Evolutionary conservation across 2,888 invertebrate species (phyloP).

Genomic region (Drosophila affinis): DNA sequence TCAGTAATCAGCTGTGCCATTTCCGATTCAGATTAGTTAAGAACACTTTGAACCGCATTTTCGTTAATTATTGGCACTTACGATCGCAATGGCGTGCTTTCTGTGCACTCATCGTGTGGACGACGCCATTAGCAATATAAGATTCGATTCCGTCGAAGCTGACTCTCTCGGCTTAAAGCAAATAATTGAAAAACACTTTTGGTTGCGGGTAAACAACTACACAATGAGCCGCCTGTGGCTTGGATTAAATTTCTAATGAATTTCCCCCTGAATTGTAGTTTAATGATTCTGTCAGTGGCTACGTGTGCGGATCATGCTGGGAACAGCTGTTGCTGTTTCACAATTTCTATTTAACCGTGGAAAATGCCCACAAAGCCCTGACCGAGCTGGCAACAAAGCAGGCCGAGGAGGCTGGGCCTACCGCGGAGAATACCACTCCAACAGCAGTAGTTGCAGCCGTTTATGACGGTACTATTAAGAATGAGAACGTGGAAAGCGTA

Average conservation of each 20-base stretch:
- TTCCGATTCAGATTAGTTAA: slow-evolving; percentile 4
- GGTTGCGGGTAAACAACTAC: slow-evolving; percentile 61
- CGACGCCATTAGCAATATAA: slow-evolving; percentile 54
- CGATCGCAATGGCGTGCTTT: slow-evolving; percentile 62
- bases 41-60: slow-evolving; percentile 11
- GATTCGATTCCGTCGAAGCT: slow-evolving; percentile 64
- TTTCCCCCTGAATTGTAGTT: slow-evolving; percentile 28
- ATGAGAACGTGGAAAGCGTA: slow-evolving; percentile 50
- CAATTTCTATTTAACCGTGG: slow-evolving; percentile 71
- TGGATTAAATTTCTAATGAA: not conserved
- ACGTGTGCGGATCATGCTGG: slow-evolving; percentile 73
- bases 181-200: slow-evolving; percentile 74
- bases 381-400: not conserved
- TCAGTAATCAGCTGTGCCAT: slow-evolving; percentile 13
- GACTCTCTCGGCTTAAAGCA: slow-evolving; percentile 47
- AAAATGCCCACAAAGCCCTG: slow-evolving; percentile 59
- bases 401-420: not conserved
- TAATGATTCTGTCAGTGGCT: slow-evolving; percentile 27
- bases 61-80: not conserved
- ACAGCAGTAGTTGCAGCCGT: slow-evolving; percentile 9
- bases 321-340: slow-evolving; percentile 70
- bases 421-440: not conserved
- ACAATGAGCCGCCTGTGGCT: too few relatives aligned
- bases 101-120: slow-evolving; percentile 63
- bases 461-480: slow-evolving; percentile 33